phyloP scores from a whole-genome alignment of 2,888 invertebrate species.

The Elysia crispata region DNA sequence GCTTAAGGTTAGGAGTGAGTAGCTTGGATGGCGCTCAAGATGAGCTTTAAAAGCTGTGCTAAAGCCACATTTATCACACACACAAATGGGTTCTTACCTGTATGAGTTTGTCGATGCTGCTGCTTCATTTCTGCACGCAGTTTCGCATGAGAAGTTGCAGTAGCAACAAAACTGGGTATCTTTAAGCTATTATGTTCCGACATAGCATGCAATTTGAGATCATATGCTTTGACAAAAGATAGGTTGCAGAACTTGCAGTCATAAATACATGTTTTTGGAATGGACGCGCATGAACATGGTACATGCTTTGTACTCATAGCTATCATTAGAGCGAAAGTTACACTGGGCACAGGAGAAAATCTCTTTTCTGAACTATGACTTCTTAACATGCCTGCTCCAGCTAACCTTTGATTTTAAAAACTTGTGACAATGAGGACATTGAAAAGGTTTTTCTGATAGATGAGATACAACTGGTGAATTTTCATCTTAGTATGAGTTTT shows the following conservation, averaged over 20 bases:
- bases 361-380: conserved; percentile 41
- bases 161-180: conserved; percentile 37
- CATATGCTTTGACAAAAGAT: conserved; percentile 35
- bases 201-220: conserved; percentile 44
- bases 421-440: conserved; percentile 28
- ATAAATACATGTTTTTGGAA: conserved; percentile 25
- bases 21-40: conserved; percentile 34
- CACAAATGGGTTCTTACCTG: conserved; percentile 31
- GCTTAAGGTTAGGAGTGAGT: conserved; percentile 33
- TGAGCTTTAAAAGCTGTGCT: conserved; percentile 35
- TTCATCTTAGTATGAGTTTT: conserved; percentile 32
- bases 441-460: conserved; percentile 29
- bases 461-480: conserved; percentile 34
- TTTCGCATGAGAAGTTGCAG: conserved; percentile 43
- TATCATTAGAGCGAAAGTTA: conserved; percentile 41
- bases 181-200: conserved; percentile 40
- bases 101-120: conserved; percentile 40
- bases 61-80: conserved; percentile 42
- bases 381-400: conserved; percentile 40
- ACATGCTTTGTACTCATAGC: conserved; percentile 43
- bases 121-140: conserved; percentile 23
- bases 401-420: conserved; percentile 33
- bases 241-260: conserved; percentile 38
- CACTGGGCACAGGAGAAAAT: conserved; percentile 31
- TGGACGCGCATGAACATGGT: conserved; percentile 36